Evolutionary conservation across 2,888 invertebrate species (phyloP).

Genomic region (Ormyrus rosae): DNA sequence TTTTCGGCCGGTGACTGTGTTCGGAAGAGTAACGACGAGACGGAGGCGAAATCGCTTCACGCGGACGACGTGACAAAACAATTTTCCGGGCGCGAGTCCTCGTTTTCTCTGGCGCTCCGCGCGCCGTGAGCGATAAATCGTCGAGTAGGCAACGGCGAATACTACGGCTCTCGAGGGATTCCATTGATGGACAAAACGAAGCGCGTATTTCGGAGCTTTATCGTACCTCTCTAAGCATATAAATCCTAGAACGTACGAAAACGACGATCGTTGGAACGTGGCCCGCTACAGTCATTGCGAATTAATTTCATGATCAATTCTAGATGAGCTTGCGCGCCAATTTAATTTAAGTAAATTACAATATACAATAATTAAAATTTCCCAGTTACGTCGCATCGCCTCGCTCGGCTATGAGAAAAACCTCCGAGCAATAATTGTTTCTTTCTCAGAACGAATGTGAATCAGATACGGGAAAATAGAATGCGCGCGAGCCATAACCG

Average conservation of each 20-base stretch:
- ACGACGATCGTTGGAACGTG: no score
- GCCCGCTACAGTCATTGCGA: no score
- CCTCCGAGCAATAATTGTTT: no score
- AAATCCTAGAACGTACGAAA: background rate
- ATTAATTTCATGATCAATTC: no score
- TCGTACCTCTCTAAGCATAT: background rate
- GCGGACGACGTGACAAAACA: conserved; percentile 62
- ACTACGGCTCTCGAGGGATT: conserved; percentile 34
- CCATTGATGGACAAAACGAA: conserved; percentile 34
- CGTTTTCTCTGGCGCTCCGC: background rate
- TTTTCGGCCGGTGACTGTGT: no score
- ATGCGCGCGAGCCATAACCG: conserved; percentile 8
- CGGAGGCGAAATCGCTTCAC: conserved; percentile 13
- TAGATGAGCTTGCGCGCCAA: no score
- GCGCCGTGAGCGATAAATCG: conserved; percentile 63
- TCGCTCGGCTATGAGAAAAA: no score
- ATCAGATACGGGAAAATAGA: conserved; percentile 12
- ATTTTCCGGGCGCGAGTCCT: conserved; percentile 61
- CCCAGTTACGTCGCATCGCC: no score
- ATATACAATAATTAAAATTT: no score
- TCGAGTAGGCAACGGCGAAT: conserved; percentile 38
- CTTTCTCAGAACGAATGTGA: no score
- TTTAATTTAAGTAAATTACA: no score
- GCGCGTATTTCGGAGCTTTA: conserved; percentile 4
- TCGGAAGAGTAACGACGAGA: no score